These are phyloP conservation scores for Gandaritis pyraliata DNA, from an alignment of 2,888 invertebrate genomes.

Conservation along the genomic window DNA sequence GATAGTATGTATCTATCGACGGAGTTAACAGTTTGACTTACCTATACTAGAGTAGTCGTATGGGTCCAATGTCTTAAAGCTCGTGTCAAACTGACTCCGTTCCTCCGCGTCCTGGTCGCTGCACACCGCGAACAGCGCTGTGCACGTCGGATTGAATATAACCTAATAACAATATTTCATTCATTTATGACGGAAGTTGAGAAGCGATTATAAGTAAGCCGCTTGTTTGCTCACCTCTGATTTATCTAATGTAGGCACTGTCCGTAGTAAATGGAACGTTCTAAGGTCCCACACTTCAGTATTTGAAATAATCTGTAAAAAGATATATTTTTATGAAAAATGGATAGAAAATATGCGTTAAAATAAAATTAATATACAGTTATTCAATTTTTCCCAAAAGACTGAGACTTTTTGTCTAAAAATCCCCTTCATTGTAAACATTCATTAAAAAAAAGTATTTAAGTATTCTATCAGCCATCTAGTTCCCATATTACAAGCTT, in stretches of 20 bases:
- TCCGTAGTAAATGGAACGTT: slow-evolving; percentile 96
- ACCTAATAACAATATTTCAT: slow-evolving; percentile 70
- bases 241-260: slow-evolving; percentile 96
- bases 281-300: slow-evolving; percentile 99
- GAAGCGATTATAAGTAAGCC: too few relatives aligned
- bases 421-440: too few relatives aligned
- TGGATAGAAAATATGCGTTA: too few relatives aligned
- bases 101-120: slow-evolving; percentile 91
- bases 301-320: slow-evolving; percentile 93
- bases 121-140: slow-evolving; percentile 94
- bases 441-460: too few relatives aligned
- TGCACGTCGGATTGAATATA: slow-evolving; percentile 93
- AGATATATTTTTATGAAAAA: slow-evolving; percentile 26
- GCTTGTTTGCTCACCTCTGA: slow-evolving; percentile 89
- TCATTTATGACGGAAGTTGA: too few relatives aligned
- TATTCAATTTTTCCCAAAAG: too few relatives aligned
- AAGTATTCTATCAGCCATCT: too few relatives aligned
- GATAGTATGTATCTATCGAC: too few relatives aligned
- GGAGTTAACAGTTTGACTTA: slow-evolving; percentile 56
- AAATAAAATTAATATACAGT: too few relatives aligned
- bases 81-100: slow-evolving; percentile 92
- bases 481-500: too few relatives aligned
- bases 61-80: slow-evolving; percentile 97
- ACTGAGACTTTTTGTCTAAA: too few relatives aligned
- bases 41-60: slow-evolving; percentile 97